Evolutionary conservation across 2,888 invertebrate genomes (phyloP), one percentile per base, ranked within the genome.

Genomic region (Andrena hattorfiana): DNA sequence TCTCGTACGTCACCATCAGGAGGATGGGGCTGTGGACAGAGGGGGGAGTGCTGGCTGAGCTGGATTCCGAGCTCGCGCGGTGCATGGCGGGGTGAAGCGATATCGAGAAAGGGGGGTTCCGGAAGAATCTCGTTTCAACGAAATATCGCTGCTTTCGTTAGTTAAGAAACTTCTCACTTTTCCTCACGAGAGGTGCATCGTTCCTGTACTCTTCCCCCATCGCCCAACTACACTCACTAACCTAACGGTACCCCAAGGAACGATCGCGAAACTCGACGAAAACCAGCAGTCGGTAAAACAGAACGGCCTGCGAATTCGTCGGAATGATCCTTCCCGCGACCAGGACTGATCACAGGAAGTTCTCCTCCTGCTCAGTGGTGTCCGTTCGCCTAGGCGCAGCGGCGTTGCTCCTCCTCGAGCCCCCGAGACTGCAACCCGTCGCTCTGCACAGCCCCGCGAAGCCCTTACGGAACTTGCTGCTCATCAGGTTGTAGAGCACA

Each of bases 401-500:
- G 59, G 95, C 95, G 83, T 95, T 95, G 20, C 95, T 95, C 68
- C 95, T 95, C 69, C 95, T 94, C 48, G 95, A 92, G 64, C 89
- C 92, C 59, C 74, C 94, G 20, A 92, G 89, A n/a, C 94, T 94
- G 70, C 94, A 94, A 76, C 94, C 95, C 76, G 95, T 95, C 86
- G 95, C 95, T 59, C 96, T 95, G 90, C 96, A 97, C 0, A 97
- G 95, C 90, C 95, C 95, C 75, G 96, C 95, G 90, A 98, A 98
- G 0, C 97, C 97, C 75, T 96, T 95, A 2, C 98, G 96, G 92
- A 98, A 98, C 94, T 98, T 98, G 2, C 98, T 97, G 59, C 98
- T 98, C 97, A 98, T 98, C 84, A 98, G 95, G 93, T 98, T 98
- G 93, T 98, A 98, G n/a, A 98, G 94, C 87, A 98, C 97, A 0